These are phyloP conservation scores for Corythornis vintsioides DNA, from an alignment of 2,113 vertebrate species.

Conservation along the genomic window DNA sequence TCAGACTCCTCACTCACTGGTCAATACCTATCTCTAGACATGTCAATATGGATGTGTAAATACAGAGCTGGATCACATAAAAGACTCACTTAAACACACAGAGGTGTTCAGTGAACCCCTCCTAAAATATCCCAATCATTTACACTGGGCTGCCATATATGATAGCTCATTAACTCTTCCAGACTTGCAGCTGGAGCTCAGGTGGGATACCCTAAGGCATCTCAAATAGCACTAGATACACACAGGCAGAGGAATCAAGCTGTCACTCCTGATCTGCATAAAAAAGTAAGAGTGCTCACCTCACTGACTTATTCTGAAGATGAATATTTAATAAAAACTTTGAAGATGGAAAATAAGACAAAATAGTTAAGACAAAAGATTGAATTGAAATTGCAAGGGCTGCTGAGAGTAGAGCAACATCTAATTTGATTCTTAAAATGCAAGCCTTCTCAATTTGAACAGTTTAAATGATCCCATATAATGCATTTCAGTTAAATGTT, in stretches of 20 bases:
- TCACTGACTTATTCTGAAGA: neutral
- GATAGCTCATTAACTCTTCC: neutral
- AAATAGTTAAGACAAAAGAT: neutral
- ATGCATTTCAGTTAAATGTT: slow-evolving; percentile 3
- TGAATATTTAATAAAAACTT: neutral
- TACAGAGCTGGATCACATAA: neutral
- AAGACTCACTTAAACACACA: neutral
- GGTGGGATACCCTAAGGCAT: neutral
- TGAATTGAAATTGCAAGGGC: neutral
- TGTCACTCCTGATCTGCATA: neutral
- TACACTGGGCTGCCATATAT: neutral
- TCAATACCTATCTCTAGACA: neutral
- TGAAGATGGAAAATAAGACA: neutral
- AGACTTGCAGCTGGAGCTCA: neutral
- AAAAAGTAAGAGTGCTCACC: neutral
- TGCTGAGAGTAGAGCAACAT: neutral
- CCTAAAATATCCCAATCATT: neutral
- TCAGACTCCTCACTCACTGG: neutral
- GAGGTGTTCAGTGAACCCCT: neutral
- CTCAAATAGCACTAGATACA: neutral
- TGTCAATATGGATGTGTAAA: neutral
- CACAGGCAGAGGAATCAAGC: neutral
- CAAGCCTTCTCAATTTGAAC: neutral
- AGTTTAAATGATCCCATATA: neutral
- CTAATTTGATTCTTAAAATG: neutral